Conservation (phyloP, 2,888 invertebrate genomes). For the Diarsia brunnea region DNA sequence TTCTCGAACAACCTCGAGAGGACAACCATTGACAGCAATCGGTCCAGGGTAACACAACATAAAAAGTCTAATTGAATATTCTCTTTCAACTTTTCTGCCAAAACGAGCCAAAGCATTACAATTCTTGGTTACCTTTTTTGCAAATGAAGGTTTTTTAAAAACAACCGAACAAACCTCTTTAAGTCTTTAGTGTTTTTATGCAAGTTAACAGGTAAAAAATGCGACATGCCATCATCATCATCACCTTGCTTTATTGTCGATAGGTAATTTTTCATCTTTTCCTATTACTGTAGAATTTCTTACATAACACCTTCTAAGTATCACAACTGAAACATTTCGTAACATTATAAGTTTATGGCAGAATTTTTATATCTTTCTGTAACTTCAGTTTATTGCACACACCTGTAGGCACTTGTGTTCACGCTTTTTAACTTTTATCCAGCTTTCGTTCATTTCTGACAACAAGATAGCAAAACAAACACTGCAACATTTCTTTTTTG, state of each 20-base stretch:
- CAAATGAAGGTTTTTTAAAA: neutral
- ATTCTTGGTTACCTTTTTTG: conserved; percentile 8
- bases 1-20: neutral
- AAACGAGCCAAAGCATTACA: neutral
- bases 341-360: neutral
- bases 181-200: conserved; percentile 5
- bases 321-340: neutral
- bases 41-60: neutral
- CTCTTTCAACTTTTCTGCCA: neutral
- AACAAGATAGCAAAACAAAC: neutral
- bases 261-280: conserved; percentile 1
- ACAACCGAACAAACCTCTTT: conserved; percentile 1
- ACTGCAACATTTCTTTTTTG: no score
- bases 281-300: neutral
- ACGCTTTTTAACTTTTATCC: conserved; percentile 4
- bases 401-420: neutral
- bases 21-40: neutral
- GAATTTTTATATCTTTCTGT: conserved; percentile 1
- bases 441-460: neutral
- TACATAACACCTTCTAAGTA: neutral
- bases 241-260: neutral
- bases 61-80: neutral
- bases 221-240: neutral
- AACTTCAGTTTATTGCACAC: neutral
- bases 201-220: neutral